A percentile compares a stretch with the other conserved stretches of the same genome.
These are phyloP conservation scores for Diplolepis rosae DNA, from an alignment of 2,888 invertebrate genomes.

Conservation along the genomic window DNA sequence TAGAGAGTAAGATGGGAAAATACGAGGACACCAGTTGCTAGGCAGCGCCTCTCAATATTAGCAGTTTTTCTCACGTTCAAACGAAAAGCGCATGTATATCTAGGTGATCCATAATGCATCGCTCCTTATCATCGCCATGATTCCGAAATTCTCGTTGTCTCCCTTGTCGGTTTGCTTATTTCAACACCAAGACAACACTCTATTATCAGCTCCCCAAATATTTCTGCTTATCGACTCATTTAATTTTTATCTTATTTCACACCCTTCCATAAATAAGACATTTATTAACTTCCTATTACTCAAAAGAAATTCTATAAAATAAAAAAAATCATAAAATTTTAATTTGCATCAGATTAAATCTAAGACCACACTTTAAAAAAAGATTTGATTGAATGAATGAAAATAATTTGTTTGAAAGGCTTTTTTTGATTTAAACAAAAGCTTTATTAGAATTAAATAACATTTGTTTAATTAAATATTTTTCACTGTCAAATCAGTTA, in stretches of 20 bases:
- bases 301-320: too few relatives aligned
- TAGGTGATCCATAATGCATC: conserved; percentile 58
- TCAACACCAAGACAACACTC: conserved; percentile 12
- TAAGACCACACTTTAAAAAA: too few relatives aligned
- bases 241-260: background rate
- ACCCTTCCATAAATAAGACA: too few relatives aligned
- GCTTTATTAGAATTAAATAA: too few relatives aligned
- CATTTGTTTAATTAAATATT: too few relatives aligned
- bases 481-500: too few relatives aligned
- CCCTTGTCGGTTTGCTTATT: conserved; percentile 37
- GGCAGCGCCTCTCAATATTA: conserved; percentile 68
- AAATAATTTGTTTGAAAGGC: too few relatives aligned
- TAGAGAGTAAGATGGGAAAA: conserved; percentile 35
- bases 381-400: too few relatives aligned
- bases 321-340: too few relatives aligned
- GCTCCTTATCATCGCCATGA: conserved; percentile 55
- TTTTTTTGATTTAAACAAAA: too few relatives aligned
- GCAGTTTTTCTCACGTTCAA: conserved; percentile 58
- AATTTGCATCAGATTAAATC: too few relatives aligned
- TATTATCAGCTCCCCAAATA: background rate
- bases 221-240: background rate
- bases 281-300: too few relatives aligned
- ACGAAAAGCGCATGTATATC: conserved; percentile 48
- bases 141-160: conserved; percentile 41
- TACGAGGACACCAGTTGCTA: conserved; percentile 71